Conservation (phyloP, 2,113 vertebrate genomes). For the Saccopteryx leptura region DNA sequence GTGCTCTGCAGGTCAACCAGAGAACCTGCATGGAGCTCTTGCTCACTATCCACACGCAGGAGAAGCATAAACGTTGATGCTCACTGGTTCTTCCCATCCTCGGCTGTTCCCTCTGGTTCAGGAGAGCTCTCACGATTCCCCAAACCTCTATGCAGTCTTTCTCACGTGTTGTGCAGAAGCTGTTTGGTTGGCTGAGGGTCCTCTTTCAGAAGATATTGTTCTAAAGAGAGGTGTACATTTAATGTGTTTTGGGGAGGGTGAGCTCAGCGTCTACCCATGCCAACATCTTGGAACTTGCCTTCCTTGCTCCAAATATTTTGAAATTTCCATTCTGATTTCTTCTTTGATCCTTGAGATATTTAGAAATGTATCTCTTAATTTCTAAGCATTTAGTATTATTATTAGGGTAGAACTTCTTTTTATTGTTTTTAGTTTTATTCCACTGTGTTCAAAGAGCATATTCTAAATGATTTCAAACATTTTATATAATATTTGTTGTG, state of each 20-base stretch:
- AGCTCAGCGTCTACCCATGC: background rate
- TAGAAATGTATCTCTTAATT: background rate
- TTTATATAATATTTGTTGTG: conserved; percentile 24
- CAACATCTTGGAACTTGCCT: background rate
- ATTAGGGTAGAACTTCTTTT: background rate
- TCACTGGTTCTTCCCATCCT: background rate
- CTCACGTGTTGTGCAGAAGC: background rate
- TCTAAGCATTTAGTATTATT: background rate
- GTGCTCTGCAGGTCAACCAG: background rate
- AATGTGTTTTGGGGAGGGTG: background rate
- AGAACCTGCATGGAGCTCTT: background rate
- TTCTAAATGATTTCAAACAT: conserved; percentile 5
- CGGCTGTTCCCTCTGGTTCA: background rate
- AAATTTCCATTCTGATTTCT: conserved; percentile 21
- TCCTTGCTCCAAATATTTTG: background rate
- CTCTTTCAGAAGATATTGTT: background rate
- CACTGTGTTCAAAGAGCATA: background rate
- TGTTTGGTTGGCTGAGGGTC: background rate
- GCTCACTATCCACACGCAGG: background rate
- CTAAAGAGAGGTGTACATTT: background rate
- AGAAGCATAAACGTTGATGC: background rate
- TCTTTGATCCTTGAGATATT: background rate
- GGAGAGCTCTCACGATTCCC: background rate
- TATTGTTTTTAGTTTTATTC: background rate
- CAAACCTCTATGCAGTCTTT: background rate